Evolutionary conservation across 2,797 vertebrate species (phyloP).

Genomic region (Labroides dimidiatus): DNA sequence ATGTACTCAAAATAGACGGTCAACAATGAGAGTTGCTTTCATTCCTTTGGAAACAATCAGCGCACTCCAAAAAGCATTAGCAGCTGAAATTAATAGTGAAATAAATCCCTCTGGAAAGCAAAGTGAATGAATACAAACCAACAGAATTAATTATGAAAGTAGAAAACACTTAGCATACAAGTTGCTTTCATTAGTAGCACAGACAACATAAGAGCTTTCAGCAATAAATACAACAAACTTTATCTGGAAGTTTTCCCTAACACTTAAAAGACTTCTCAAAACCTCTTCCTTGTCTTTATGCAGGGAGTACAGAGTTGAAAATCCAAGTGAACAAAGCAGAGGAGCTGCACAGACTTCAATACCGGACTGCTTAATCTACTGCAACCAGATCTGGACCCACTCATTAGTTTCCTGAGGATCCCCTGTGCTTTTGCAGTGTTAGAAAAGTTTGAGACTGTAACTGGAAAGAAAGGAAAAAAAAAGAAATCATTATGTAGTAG

Average conservation of each 20-base stretch:
- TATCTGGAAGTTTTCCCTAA: not conserved
- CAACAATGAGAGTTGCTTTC: slow-evolving; percentile 26
- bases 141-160: not conserved
- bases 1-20: slow-evolving; percentile 29
- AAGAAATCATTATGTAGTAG: not conserved
- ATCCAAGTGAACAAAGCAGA: slow-evolving; percentile 11
- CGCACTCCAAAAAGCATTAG: slow-evolving; percentile 25
- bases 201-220: not conserved
- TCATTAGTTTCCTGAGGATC: slow-evolving; percentile 25
- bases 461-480: slow-evolving; percentile 2
- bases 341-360: slow-evolving; percentile 1
- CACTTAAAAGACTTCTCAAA: not conserved
- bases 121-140: not conserved
- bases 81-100: slow-evolving; percentile 30
- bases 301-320: slow-evolving; percentile 1
- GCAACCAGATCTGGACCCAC: slow-evolving; percentile 18
- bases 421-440: not conserved
- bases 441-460: slow-evolving; percentile 6
- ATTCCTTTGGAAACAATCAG: slow-evolving; percentile 29
- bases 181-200: not conserved
- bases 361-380: slow-evolving; percentile 28
- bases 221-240: not conserved
- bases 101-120: slow-evolving; percentile 28
- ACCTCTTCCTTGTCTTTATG: not conserved
- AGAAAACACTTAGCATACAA: not conserved